Evolutionary conservation across 2,888 invertebrate species (phyloP).

Genomic region (Netelia melanura): DNA sequence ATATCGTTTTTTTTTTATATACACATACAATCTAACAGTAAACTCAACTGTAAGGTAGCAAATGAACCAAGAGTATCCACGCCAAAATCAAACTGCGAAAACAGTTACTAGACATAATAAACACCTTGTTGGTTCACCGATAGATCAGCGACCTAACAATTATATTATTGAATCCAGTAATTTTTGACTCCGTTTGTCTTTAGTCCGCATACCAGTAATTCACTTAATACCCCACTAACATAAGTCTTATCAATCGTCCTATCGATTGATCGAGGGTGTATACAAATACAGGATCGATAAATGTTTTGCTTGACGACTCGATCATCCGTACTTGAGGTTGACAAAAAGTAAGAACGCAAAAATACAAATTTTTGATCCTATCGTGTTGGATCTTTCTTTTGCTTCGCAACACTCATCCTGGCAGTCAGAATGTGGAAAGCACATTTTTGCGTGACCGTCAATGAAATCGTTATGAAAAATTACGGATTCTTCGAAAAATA

Average conservation of each 20-base stretch:
- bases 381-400: slow-evolving; percentile 1
- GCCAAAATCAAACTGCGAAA: background rate
- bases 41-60: background rate
- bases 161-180: too few relatives aligned
- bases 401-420: slow-evolving; percentile 36
- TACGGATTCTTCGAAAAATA: slow-evolving; percentile 52
- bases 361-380: slow-evolving; percentile 15
- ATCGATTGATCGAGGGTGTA: slow-evolving; percentile 35
- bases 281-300: background rate
- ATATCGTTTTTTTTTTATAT: slow-evolving; percentile 8
- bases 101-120: too few relatives aligned
- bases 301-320: background rate
- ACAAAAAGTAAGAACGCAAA: slow-evolving; percentile 3
- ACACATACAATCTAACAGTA: slow-evolving; percentile 39
- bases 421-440: slow-evolving; percentile 62
- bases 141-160: too few relatives aligned
- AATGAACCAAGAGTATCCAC: too few relatives aligned
- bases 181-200: too few relatives aligned
- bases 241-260: slow-evolving; percentile 32
- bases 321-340: background rate
- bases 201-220: too few relatives aligned
- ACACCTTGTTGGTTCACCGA: too few relatives aligned
- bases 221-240: background rate
- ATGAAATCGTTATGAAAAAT: slow-evolving; percentile 23
- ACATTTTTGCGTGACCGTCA: slow-evolving; percentile 17